Evolutionary conservation across 2,113 vertebrate species (phyloP).

Genomic region (Rhinolophus sinicus): DNA sequence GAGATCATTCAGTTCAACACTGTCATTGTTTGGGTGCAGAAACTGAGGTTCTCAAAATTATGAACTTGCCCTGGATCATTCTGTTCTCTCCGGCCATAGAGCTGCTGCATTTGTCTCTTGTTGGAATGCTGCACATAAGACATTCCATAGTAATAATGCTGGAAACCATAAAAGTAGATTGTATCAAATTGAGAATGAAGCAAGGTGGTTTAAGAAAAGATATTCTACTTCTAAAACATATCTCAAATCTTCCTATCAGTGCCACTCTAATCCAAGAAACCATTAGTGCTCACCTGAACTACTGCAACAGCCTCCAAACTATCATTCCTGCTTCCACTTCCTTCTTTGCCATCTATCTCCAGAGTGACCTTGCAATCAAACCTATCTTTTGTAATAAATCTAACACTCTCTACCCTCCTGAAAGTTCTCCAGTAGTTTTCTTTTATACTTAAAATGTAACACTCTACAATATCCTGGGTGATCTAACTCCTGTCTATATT

Average conservation of each 20-base stretch:
- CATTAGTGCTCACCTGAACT: background rate
- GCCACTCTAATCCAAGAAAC: no score
- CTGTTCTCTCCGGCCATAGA: background rate
- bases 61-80: background rate
- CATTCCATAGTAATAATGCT: background rate
- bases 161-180: background rate
- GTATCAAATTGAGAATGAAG: background rate
- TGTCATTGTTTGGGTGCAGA: background rate
- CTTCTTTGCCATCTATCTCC: background rate
- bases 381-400: background rate
- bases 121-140: background rate
- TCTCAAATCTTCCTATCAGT: background rate
- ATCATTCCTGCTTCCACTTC: background rate
- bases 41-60: background rate
- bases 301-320: no score
- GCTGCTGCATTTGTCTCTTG: background rate
- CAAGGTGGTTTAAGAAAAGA: background rate
- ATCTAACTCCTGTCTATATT: background rate
- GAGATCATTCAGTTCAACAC: background rate
- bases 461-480: background rate
- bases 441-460: background rate
- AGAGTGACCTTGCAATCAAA: background rate
- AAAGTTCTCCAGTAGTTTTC: background rate
- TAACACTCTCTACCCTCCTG: background rate
- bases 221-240: background rate